Conservation (phyloP, 1,140 invertebrate genomes). For the Musca vetustissima region DNA sequence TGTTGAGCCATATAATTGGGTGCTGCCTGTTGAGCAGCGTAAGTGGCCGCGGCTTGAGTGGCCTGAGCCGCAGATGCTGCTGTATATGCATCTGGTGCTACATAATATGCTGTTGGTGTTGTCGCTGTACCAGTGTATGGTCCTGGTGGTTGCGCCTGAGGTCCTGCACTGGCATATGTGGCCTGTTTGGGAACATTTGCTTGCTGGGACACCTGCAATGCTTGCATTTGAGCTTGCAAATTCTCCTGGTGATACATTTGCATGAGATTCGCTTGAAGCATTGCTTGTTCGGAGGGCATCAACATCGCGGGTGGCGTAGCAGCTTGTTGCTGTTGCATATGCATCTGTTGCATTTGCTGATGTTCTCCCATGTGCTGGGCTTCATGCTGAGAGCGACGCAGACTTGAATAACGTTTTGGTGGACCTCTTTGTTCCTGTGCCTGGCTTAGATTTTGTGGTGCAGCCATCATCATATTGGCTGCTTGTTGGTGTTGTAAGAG, state of each 20-base stretch:
- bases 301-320: conserved; percentile 35
- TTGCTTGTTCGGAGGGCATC: conserved; percentile 48
- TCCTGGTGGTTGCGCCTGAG: conserved; percentile 28
- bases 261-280: conserved; percentile 42
- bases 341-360: conserved; percentile 41
- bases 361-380: conserved; percentile 49
- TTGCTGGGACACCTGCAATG: conserved; percentile 36
- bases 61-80: conserved; percentile 14
- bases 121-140: neutral
- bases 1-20: conserved; percentile 23
- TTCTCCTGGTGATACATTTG: conserved; percentile 52
- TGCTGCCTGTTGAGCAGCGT: conserved; percentile 23
- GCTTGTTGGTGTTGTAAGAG: conserved; percentile 43
- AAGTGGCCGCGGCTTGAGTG: conserved; percentile 24
- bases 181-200: conserved; percentile 30
- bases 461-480: conserved; percentile 19
- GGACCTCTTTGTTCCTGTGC: conserved; percentile 56
- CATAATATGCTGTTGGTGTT: conserved; percentile 20
- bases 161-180: conserved; percentile 17
- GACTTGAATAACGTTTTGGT: conserved; percentile 76
- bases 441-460: conserved; percentile 32
- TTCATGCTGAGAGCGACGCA: conserved; percentile 61
- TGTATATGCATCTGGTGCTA: conserved; percentile 27
- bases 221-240: conserved; percentile 50
- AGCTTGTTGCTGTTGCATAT: conserved; percentile 35